A percentile compares a stretch with the other conserved stretches of the same genome.
phyloP scores from a whole-genome alignment of 1,140 invertebrate species.

The Eurosta solidaginis region DNA sequence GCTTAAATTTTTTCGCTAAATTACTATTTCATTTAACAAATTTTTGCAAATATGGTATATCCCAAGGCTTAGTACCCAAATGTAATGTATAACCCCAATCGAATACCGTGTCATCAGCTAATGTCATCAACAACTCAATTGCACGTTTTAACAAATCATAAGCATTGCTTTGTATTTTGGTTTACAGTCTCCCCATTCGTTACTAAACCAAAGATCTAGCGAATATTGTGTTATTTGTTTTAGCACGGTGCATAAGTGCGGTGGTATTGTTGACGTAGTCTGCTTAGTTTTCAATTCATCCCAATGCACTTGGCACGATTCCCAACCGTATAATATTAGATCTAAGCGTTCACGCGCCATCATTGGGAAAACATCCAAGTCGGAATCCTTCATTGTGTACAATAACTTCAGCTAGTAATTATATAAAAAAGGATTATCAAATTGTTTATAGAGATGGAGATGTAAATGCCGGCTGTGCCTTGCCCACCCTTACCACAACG shows the following conservation, averaged over 20 bases:
- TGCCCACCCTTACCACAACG: neutral
- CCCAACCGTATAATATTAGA: conserved; percentile 48
- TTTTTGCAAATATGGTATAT: too few species aligned
- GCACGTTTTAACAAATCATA: conserved; percentile 40
- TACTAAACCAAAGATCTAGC: conserved; percentile 48
- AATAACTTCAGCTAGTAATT: conserved; percentile 41
- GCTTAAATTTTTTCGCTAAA: conserved; percentile 43
- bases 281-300: conserved; percentile 29
- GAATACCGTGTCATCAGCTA: conserved; percentile 38
- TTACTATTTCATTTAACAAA: too few species aligned
- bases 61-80: conserved; percentile 43
- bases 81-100: conserved; percentile 48
- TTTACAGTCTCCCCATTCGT: conserved; percentile 46
- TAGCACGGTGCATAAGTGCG: conserved; percentile 38
- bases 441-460: neutral
- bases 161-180: conserved; percentile 38
- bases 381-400: conserved; percentile 38
- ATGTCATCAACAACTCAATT: conserved; percentile 33
- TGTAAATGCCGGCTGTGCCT: neutral
- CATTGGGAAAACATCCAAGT: conserved; percentile 49
- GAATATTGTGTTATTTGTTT: conserved; percentile 44
- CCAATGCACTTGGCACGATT: conserved; percentile 37
- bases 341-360: conserved; percentile 45
- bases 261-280: conserved; percentile 3
- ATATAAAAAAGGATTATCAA: neutral